These are phyloP conservation scores for Thamnophis elegans DNA, from an alignment of 2,797 vertebrate genomes.

Conservation along the genomic window DNA sequence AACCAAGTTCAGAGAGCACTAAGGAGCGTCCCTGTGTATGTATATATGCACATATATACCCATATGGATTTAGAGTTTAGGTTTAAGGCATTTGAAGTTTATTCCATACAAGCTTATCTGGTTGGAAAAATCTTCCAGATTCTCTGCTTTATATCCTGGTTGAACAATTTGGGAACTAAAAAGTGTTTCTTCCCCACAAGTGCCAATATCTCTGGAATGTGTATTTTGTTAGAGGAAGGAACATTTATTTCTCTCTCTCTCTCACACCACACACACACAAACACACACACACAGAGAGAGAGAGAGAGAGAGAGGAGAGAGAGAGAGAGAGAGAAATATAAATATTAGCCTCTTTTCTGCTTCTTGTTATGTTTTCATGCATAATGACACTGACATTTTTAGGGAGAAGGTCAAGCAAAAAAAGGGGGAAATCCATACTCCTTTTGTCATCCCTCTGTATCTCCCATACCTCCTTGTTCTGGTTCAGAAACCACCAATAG, in stretches of 20 bases:
- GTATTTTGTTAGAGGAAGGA: neutral
- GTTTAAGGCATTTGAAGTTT: neutral
- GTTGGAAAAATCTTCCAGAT: neutral
- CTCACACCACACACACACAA: too few species aligned
- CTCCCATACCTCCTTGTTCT: neutral
- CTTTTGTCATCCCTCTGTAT: neutral
- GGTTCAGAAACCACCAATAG: neutral
- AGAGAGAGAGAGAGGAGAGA: too few species aligned
- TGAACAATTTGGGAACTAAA: neutral
- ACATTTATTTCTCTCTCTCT: too few species aligned
- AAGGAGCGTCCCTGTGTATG: neutral
- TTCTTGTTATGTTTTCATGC: neutral
- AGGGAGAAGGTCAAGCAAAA: neutral
- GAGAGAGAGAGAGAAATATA: neutral
- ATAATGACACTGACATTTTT: neutral
- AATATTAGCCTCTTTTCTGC: neutral
- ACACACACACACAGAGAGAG: too few species aligned
- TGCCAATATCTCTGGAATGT: neutral
- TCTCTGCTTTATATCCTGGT: neutral
- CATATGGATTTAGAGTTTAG: neutral
- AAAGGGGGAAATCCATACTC: neutral
- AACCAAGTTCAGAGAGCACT: neutral
- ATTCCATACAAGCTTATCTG: neutral
- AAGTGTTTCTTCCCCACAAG: neutral
- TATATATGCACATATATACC: neutral